Evolutionary conservation across 1,140 invertebrate genomes (phyloP).

Genomic region (Zaprionus ghesquierei): DNA sequence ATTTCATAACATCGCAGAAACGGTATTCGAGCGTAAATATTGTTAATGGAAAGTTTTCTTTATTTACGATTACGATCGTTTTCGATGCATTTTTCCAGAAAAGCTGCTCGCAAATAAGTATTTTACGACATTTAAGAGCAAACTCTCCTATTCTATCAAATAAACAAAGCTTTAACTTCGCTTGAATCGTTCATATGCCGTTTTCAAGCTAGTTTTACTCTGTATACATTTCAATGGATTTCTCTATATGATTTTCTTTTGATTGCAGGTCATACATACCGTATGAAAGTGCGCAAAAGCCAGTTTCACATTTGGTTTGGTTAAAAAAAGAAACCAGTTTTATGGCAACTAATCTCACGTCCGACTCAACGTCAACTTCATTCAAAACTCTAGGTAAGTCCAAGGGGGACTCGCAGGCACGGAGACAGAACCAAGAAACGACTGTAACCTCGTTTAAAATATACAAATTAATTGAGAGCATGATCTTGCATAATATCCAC

Average conservation of each 20-base stretch:
- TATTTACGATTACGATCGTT: background rate
- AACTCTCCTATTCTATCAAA: background rate
- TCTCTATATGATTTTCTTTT: background rate
- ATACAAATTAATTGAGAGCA: constrained; percentile 8
- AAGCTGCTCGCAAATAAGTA: background rate
- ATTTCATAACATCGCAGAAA: background rate
- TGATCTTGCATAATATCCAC: constrained; percentile 26
- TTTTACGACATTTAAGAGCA: background rate
- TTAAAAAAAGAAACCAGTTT: constrained; percentile 30
- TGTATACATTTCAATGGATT: background rate
- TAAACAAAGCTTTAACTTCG: background rate
- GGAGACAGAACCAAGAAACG: background rate
- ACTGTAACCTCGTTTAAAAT: background rate
- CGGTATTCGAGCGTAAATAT: background rate
- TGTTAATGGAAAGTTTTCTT: background rate
- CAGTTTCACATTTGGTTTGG: constrained; percentile 8
- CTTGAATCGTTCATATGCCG: background rate
- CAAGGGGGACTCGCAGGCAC: background rate
- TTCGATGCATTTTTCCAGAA: background rate
- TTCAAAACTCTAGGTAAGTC: background rate
- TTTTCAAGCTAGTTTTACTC: background rate
- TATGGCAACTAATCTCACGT: background rate
- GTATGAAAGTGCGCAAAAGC: constrained; percentile 27
- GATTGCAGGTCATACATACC: background rate
- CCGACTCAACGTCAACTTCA: background rate